phyloP scores from a whole-genome alignment of 2,888 invertebrate species.

The Formica aserva region DNA sequence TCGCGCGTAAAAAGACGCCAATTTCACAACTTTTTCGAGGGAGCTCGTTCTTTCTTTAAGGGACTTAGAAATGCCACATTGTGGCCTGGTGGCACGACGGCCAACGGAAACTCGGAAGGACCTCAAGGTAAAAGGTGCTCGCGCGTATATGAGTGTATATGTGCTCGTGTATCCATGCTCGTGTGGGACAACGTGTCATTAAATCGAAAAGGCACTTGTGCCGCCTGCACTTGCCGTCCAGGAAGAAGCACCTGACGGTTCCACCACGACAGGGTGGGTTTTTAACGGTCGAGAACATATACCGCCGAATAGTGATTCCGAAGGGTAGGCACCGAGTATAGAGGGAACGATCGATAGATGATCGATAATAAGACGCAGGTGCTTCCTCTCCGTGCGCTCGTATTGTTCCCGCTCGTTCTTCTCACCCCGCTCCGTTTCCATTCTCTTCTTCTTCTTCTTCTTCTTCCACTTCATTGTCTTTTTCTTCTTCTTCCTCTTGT shows the following conservation, averaged over 20 bases:
- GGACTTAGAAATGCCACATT: constrained; percentile 31
- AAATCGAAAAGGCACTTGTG: constrained; percentile 83
- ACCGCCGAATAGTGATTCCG: constrained; percentile 63
- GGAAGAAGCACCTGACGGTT: constrained; percentile 84
- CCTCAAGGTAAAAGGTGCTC: constrained; percentile 57
- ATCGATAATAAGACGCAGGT: constrained; percentile 80
- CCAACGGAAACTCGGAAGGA: constrained; percentile 72
- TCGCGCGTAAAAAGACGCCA: background rate
- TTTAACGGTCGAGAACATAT: constrained; percentile 71
- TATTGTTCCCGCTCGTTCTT: constrained; percentile 37
- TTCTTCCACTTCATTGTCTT: background rate
- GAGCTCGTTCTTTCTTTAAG: background rate
- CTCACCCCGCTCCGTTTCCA: background rate
- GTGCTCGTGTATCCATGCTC: constrained; percentile 48
- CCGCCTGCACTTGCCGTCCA: constrained; percentile 84
- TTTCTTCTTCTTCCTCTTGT: background rate
- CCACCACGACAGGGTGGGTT: constrained; percentile 76
- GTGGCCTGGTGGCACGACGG: constrained; percentile 7
- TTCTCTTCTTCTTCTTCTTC: constrained; percentile 28
- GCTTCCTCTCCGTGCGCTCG: constrained; percentile 54
- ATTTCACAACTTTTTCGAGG: background rate
- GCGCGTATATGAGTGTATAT: constrained; percentile 54
- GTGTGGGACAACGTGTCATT: constrained; percentile 80
- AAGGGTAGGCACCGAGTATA: constrained; percentile 64
- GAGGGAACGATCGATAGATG: constrained; percentile 76